A percentile compares a stretch with the other conserved stretches of the same genome.
These are phyloP conservation scores for Bergia puertoricense DNA, from an alignment of 92 coral and sea anemone genomes.

Conservation along the genomic window DNA sequence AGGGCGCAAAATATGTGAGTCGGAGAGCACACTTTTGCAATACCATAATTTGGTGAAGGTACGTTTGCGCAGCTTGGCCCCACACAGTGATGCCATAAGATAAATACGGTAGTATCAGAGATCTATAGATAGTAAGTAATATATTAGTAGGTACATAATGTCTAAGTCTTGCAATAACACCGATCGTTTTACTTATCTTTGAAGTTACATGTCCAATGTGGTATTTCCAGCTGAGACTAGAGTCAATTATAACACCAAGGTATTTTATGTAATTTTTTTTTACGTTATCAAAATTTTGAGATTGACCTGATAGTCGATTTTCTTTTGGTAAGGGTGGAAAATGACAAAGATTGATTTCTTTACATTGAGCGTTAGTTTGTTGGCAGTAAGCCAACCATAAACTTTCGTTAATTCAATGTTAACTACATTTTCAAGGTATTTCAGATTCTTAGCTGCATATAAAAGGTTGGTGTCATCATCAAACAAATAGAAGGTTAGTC, in stretches of 20 bases:
- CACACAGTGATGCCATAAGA: too few relatives aligned
- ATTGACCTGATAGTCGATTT: not conserved
- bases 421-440: too few relatives aligned
- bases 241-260: not conserved
- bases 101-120: not conserved
- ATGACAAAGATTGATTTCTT: conserved; percentile 15
- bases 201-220: not conserved
- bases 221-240: conserved; percentile 10
- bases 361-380: not conserved
- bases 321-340: conserved; percentile 19
- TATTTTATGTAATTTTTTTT: too few relatives aligned
- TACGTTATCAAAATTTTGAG: not conserved
- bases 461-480: too few relatives aligned
- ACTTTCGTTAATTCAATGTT: too few relatives aligned
- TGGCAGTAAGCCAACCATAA: too few relatives aligned
- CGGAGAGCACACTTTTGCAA: conserved; percentile 20
- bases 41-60: not conserved
- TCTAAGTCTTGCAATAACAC: conserved; percentile 2
- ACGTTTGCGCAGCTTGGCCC: not conserved
- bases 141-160: conserved; percentile 1
- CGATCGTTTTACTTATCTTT: conserved; percentile 13
- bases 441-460: too few relatives aligned
- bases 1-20: not conserved
- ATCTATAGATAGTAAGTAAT: conserved; percentile 12
- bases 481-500: too few relatives aligned